Conservation (phyloP, 1,140 invertebrate genomes). For the Caligus rogercresseyi region DNA sequence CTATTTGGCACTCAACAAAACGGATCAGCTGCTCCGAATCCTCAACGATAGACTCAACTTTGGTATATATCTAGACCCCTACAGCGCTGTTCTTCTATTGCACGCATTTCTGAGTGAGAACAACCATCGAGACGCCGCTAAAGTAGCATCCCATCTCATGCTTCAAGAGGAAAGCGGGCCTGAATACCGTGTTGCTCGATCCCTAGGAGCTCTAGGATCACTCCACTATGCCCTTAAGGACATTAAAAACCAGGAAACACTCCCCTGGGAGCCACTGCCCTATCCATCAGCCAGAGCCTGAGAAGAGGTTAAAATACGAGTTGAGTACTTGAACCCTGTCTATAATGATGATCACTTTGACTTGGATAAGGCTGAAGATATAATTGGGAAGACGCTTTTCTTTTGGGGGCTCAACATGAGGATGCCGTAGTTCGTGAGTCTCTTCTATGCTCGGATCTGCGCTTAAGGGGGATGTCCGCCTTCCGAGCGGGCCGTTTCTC, state of each 20-base stretch:
- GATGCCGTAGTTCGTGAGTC: constrained; percentile 40
- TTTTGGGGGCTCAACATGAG: constrained; percentile 34
- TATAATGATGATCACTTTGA: constrained; percentile 76
- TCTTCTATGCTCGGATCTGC: constrained; percentile 45
- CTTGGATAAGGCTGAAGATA: constrained; percentile 41
- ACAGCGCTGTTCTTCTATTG: constrained; percentile 58
- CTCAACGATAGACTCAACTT: constrained; percentile 64
- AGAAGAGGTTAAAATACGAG: constrained; percentile 46
- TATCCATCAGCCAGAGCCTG: constrained; percentile 27
- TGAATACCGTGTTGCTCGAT: constrained; percentile 36
- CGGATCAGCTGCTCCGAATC: constrained; percentile 45
- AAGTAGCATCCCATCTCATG: constrained; percentile 57
- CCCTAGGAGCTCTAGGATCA: constrained; percentile 45
- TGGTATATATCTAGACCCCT: constrained; percentile 69
- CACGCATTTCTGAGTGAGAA: constrained; percentile 51
- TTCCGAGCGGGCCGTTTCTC: constrained; percentile 31
- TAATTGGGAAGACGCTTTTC: constrained; percentile 58
- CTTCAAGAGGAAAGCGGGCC: constrained; percentile 56
- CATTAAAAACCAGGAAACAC: constrained; percentile 37
- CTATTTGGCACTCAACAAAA: constrained; percentile 39
- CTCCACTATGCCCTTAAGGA: constrained; percentile 56
- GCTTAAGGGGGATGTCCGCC: constrained; percentile 46
- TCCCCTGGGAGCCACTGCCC: constrained; percentile 29
- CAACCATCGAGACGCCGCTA: constrained; percentile 49
- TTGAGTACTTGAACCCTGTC: constrained; percentile 56